Percentiles rank a stretch among this genome's conserved stretches.
phyloP scores from a whole-genome alignment of 1,140 invertebrate species.

The Popillia japonica region DNA sequence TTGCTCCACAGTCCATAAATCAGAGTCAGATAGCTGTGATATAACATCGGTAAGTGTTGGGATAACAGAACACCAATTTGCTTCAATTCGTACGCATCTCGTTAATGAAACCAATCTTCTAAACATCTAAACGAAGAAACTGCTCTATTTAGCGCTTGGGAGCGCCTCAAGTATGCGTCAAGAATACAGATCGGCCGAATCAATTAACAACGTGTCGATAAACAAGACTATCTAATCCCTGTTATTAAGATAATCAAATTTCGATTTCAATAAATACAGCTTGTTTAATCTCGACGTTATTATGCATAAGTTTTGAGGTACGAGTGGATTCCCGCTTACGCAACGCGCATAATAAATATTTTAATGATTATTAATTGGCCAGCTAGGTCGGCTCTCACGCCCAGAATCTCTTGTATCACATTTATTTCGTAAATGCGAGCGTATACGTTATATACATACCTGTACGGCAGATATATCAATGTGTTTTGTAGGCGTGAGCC shows the following conservation, averaged over 20 bases:
- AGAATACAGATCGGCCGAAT: background rate
- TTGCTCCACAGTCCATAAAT: background rate
- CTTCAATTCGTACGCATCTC: background rate
- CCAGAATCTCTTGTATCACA: constrained; percentile 15
- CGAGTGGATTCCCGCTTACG: constrained; percentile 1
- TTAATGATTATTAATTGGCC: constrained; percentile 30
- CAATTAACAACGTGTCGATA: constrained; percentile 1
- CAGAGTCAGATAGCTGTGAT: background rate
- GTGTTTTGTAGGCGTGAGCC: constrained; percentile 19
- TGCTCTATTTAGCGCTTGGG: background rate
- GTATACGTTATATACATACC: background rate
- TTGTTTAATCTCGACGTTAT: background rate
- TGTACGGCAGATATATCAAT: constrained; percentile 12
- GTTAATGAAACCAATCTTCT: background rate
- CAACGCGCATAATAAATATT: constrained; percentile 1
- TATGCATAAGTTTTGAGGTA: constrained; percentile 25
- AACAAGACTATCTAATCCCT: background rate
- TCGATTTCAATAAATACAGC: constrained; percentile 15
- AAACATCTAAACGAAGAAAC: background rate
- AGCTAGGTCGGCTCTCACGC: constrained; percentile 10
- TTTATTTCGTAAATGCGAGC: constrained; percentile 28
- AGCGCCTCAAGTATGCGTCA: background rate
- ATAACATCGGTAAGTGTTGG: background rate
- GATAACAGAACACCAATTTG: background rate
- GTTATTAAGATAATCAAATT: constrained; percentile 22